Conservation (phyloP, 1,140 invertebrate species). For the Trachymyrmex septentrionalis region DNA sequence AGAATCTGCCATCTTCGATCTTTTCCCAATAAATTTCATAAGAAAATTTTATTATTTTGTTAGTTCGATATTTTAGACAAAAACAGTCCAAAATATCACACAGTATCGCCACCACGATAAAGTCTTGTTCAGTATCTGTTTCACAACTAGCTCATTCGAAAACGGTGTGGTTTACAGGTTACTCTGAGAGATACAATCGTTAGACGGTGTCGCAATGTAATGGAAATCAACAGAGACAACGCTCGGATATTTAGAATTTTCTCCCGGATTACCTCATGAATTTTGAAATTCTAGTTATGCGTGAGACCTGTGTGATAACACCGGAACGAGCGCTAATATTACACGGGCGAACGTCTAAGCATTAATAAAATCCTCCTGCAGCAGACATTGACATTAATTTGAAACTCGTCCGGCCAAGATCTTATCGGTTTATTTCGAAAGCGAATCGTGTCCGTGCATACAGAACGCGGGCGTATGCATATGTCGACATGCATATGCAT, state of each 20-base stretch:
- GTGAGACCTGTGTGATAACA: slow-evolving; percentile 55
- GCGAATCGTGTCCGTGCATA: slow-evolving; percentile 69
- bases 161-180: neutral
- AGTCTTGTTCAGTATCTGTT: neutral
- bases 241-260: slow-evolving; percentile 30
- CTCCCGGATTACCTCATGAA: slow-evolving; percentile 32
- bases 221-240: neutral
- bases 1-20: neutral
- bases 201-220: slow-evolving; percentile 12
- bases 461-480: slow-evolving; percentile 50
- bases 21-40: neutral
- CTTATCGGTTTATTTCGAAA: slow-evolving; percentile 82
- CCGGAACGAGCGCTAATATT: slow-evolving; percentile 50
- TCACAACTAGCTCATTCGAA: slow-evolving; percentile 3
- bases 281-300: slow-evolving; percentile 48
- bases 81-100: neutral
- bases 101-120: neutral
- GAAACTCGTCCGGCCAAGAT: slow-evolving; percentile 78
- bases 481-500: slow-evolving; percentile 35
- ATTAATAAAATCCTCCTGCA: slow-evolving; percentile 75
- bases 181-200: neutral
- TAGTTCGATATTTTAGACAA: neutral
- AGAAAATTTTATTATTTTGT: neutral
- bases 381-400: slow-evolving; percentile 80
- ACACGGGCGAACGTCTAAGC: slow-evolving; percentile 28